These are phyloP conservation scores for Andrena cerasifolii DNA, from an alignment of 1,140 invertebrate species.

Conservation along the genomic window DNA sequence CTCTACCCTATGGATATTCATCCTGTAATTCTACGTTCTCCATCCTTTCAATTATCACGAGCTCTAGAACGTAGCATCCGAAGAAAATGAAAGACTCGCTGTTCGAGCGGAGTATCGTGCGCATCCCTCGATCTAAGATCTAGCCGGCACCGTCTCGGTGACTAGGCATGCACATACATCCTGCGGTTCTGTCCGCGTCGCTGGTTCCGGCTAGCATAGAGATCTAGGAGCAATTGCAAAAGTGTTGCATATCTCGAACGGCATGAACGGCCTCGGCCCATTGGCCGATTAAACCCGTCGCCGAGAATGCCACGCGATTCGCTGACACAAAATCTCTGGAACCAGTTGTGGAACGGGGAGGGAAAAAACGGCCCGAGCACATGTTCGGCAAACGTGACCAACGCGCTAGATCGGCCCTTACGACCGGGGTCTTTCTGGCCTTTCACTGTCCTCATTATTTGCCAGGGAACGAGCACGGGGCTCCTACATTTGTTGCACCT, in stretches of 20 bases:
- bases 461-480: slow-evolving; percentile 35
- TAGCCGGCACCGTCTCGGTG: background rate
- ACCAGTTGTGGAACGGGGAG: slow-evolving; percentile 14
- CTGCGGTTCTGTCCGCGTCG: background rate
- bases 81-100: background rate
- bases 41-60: too few species aligned
- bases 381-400: slow-evolving; percentile 68
- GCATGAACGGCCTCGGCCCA: slow-evolving; percentile 53
- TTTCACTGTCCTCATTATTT: slow-evolving; percentile 69
- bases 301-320: slow-evolving; percentile 37
- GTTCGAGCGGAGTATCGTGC: background rate
- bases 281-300: slow-evolving; percentile 48
- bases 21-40: too few species aligned
- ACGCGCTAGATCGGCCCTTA: slow-evolving; percentile 40
- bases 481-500: slow-evolving; percentile 58
- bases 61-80: background rate
- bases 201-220: too few species aligned
- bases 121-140: background rate
- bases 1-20: too few species aligned
- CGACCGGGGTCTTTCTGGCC: slow-evolving; percentile 47
- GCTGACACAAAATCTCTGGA: slow-evolving; percentile 50
- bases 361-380: slow-evolving; percentile 57
- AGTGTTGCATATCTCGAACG: slow-evolving; percentile 32
- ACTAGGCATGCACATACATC: too few species aligned
- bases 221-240: slow-evolving; percentile 27